Base-by-base conservation (phyloP, 2,113 vertebrate species). In the Xyrauchen texanus region DNA sequence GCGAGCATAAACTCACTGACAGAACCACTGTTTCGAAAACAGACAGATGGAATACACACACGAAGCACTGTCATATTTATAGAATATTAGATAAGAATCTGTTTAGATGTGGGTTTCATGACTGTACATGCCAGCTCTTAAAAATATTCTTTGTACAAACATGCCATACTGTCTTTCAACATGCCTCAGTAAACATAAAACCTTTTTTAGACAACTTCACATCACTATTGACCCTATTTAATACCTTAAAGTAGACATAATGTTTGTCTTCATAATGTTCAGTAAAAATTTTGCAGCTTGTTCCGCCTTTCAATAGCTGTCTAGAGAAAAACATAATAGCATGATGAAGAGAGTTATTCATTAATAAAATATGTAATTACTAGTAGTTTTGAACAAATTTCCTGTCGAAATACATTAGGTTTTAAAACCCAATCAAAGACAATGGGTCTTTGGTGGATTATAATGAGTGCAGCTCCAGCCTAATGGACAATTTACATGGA, bases 1-100 rank as follows among this genome's bases (percentile, higher is more conserved):
- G 47, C 45, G 0, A 73, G 57, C 70, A 73, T 73, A 73, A 73
- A 44, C 57, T 73, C 57, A 73, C 44, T 73, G 57, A 61, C 70
- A 60, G 44, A 61, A 60, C 61, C 53, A 73, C 55, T 71, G 52
- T 61, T 73, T 73, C 55, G 70, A 73, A 73, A 73, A 73, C 57
- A 73, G 57, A 61, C 70, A 73, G 70, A 73, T 60, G 70, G 57
- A 61, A 60, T 60, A 73, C 46, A 61, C 61, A 73, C 68, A 58
- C n/a, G 16, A 11, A 68, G 51, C 57, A 21, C 68, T 71, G 68
- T 71, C 68, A 60, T 73, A 73, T 73, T 58, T 73, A 61, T 60
- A 73, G 70, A 73, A 73, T 73, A 73, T 21, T 73, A 61, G 44
- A 73, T 8, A 55, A 7, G 7, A 68, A 8, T 68, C 47, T 34